These are phyloP conservation scores for Macrocentrus cingulum DNA, from an alignment of 1,140 invertebrate species.

Conservation along the genomic window DNA sequence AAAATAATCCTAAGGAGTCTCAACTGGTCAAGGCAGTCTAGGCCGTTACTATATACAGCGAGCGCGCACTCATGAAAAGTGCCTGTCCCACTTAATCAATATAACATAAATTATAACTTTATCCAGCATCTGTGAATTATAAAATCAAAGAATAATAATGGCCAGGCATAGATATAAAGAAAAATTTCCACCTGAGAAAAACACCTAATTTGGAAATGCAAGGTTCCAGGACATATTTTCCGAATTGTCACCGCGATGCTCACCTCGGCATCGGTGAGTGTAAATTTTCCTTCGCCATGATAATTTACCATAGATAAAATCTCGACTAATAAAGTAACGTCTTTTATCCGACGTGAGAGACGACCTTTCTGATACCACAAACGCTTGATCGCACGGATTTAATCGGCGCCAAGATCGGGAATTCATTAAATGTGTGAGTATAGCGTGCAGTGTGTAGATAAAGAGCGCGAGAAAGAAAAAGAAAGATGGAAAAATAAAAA, in stretches of 20 bases:
- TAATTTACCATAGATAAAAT: constrained; percentile 20
- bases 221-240: background rate
- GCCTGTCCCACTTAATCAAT: too few relatives aligned
- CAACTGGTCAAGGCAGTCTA: too few relatives aligned
- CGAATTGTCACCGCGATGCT: background rate
- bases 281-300: constrained; percentile 1
- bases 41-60: too few relatives aligned
- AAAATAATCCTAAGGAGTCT: too few relatives aligned
- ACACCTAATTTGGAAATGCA: too few relatives aligned
- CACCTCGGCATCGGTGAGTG: background rate
- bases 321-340: constrained; percentile 24
- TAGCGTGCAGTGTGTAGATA: background rate
- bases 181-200: too few relatives aligned
- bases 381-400: constrained; percentile 14
- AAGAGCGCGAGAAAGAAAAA: constrained; percentile 4
- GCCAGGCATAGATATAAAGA: too few relatives aligned
- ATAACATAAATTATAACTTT: too few relatives aligned
- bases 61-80: too few relatives aligned
- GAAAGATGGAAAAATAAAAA: background rate
- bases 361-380: constrained; percentile 21
- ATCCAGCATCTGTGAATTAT: too few relatives aligned
- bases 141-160: too few relatives aligned
- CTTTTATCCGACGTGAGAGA: constrained; percentile 15
- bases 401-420: constrained; percentile 22
- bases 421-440: constrained; percentile 22